These are phyloP conservation scores for Clinocottus analis DNA, from an alignment of 2,113 vertebrate species.

Conservation along the genomic window DNA sequence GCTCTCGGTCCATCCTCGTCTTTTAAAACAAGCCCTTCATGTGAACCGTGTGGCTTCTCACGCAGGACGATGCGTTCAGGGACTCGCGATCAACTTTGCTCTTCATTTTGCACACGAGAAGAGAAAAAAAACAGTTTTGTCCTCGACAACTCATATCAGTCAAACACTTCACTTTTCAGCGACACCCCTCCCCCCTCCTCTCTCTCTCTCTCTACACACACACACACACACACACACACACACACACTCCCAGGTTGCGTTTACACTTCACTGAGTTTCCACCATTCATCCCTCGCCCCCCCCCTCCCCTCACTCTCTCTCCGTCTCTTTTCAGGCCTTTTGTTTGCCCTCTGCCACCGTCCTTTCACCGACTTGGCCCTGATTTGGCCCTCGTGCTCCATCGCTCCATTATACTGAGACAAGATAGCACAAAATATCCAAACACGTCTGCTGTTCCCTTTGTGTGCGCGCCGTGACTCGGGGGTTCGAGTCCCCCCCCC, in stretches of 20 bases:
- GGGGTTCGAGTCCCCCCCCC: constrained; percentile 9
- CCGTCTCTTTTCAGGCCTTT: constrained; percentile 91
- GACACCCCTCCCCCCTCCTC: constrained; percentile 52
- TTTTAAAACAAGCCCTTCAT: neutral
- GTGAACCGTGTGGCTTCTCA: too few relatives aligned
- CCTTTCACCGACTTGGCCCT: constrained; percentile 91
- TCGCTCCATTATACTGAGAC: constrained; percentile 75
- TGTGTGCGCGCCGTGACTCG: constrained; percentile 48
- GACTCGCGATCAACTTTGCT: neutral
- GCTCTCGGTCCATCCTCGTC: too few relatives aligned
- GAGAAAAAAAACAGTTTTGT: constrained; percentile 1
- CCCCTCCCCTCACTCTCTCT: constrained; percentile 67
- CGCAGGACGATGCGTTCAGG: neutral
- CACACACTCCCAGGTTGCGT: constrained; percentile 87
- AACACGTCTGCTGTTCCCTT: constrained; percentile 70
- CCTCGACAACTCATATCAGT: constrained; percentile 43
- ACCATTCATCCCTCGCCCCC: constrained; percentile 88
- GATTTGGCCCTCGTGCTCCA: constrained; percentile 87
- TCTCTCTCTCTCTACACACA: constrained; percentile 35
- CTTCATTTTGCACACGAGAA: neutral
- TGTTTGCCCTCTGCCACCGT: constrained; percentile 93
- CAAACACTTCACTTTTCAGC: constrained; percentile 51
- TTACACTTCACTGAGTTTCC: constrained; percentile 97
- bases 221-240: constrained; percentile 52
- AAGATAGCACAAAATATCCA: constrained; percentile 76